Percentiles rank a stretch among this genome's conserved stretches.
Conservation (phyloP, 2,113 vertebrate species). For the Anhinga anhinga region DNA sequence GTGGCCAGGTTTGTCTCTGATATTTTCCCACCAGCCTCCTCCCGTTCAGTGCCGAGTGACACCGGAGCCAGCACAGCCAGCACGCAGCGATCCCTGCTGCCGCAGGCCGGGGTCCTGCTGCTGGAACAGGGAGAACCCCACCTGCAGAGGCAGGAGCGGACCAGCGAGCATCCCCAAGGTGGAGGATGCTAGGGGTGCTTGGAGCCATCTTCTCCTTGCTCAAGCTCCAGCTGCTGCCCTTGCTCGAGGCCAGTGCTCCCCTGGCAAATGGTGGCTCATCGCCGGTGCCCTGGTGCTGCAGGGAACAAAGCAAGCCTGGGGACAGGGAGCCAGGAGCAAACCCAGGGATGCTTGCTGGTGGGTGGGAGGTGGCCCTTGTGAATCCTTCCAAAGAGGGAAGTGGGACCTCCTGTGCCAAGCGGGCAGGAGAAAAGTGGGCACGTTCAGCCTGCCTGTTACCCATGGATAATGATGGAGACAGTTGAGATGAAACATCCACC, state of each 20-base stretch:
- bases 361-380: neutral
- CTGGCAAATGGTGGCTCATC: neutral
- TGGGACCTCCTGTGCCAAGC: neutral
- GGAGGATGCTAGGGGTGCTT: neutral
- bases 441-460: neutral
- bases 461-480: rapidly evolving
- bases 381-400: neutral
- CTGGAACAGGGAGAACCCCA: neutral
- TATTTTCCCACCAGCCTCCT: neutral
- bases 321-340: neutral
- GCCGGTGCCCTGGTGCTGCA: too few species aligned
- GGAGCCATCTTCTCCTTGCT: neutral
- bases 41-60: neutral
- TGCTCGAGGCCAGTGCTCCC: neutral
- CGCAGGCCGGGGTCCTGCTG: neutral
- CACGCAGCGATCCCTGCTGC: neutral
- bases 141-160: neutral
- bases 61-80: neutral
- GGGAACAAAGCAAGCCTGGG: neutral
- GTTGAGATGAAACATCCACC: neutral
- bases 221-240: neutral
- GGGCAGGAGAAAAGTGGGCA: neutral
- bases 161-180: neutral
- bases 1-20: neutral
- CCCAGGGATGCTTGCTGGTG: neutral